A percentile compares a stretch with the other conserved stretches of the same genome.
phyloP scores from a whole-genome alignment of 2,888 invertebrate species.

The Mesorhabditis spiculigera region DNA sequence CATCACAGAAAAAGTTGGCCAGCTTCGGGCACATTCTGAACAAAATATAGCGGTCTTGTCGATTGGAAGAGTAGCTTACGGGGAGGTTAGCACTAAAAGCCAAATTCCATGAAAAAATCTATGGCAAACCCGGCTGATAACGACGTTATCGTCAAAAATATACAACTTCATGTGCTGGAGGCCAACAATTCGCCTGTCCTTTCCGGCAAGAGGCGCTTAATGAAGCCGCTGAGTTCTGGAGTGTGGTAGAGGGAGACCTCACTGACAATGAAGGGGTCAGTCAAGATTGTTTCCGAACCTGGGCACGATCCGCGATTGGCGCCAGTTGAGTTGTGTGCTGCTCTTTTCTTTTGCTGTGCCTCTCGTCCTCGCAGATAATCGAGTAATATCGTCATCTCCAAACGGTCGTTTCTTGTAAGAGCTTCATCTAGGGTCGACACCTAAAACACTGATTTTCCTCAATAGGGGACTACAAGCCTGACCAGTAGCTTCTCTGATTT shows the following conservation, averaged over 20 bases:
- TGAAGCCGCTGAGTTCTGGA: constrained; percentile 78
- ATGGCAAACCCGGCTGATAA: constrained; percentile 79
- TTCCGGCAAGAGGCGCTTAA: constrained; percentile 77
- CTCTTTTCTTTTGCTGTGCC: constrained; percentile 31
- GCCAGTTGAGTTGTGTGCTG: constrained; percentile 39
- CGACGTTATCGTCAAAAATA: constrained; percentile 84
- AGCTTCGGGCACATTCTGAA: constrained; percentile 75
- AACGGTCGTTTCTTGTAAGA: constrained; percentile 16
- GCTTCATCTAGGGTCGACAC: constrained; percentile 24
- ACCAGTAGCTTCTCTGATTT: constrained; percentile 76
- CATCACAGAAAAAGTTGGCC: constrained; percentile 77
- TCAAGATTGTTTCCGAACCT: constrained; percentile 19
- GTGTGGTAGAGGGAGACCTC: constrained; percentile 84
- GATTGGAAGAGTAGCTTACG: constrained; percentile 90
- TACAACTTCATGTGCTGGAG: constrained; percentile 97
- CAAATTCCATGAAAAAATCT: constrained; percentile 9
- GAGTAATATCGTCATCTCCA: constrained; percentile 39
- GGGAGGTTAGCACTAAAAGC: constrained; percentile 82
- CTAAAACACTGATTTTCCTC: constrained; percentile 21
- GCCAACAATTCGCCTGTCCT: constrained; percentile 89
- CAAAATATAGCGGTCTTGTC: constrained; percentile 91
- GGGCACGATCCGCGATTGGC: constrained; percentile 33
- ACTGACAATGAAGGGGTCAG: constrained; percentile 10
- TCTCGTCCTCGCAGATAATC: constrained; percentile 53
- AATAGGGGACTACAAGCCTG: constrained; percentile 26